Conservation (phyloP, 2,888 invertebrate genomes). For the Gnatocerus cornutus region DNA sequence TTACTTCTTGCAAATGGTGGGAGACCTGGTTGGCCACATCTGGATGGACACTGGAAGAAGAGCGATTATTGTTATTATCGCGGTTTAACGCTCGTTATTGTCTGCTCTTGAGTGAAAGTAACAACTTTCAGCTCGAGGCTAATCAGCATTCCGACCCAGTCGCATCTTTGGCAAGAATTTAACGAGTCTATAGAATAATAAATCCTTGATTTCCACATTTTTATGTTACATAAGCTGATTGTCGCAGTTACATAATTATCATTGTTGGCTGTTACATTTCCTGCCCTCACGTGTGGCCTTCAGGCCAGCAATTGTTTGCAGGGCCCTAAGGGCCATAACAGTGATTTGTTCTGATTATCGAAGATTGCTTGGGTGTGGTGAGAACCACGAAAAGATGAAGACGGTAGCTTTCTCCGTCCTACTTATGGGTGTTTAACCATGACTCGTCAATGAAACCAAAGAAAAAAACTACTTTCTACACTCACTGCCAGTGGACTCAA, state of each 20-base stretch:
- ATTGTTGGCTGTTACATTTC: constrained; percentile 27
- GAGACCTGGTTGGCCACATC: constrained; percentile 76
- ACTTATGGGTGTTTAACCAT: constrained; percentile 49
- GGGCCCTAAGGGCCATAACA: constrained; percentile 20
- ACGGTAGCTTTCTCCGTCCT: constrained; percentile 54
- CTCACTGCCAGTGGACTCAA: constrained; percentile 13
- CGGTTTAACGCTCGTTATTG: constrained; percentile 38
- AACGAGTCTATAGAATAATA: constrained; percentile 18
- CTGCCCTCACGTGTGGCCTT: constrained; percentile 30
- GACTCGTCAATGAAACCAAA: constrained; percentile 49
- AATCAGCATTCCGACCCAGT: constrained; percentile 36
- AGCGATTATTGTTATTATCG: not conserved
- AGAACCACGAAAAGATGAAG: constrained; percentile 35
- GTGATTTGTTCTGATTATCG: constrained; percentile 41
- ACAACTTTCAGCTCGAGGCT: constrained; percentile 37
- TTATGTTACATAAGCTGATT: constrained; percentile 16
- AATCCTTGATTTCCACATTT: constrained; percentile 24
- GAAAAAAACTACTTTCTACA: constrained; percentile 56
- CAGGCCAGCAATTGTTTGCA: constrained; percentile 15
- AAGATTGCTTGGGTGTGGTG: constrained; percentile 49
- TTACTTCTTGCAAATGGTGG: constrained; percentile 82
- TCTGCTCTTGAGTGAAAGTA: constrained; percentile 46
- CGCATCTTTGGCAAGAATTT: constrained; percentile 26
- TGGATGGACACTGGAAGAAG: constrained; percentile 75
- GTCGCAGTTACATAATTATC: constrained; percentile 25